These are phyloP conservation scores for Syrista parreyssii DNA, from an alignment of 2,888 invertebrate genomes.

Conservation along the genomic window DNA sequence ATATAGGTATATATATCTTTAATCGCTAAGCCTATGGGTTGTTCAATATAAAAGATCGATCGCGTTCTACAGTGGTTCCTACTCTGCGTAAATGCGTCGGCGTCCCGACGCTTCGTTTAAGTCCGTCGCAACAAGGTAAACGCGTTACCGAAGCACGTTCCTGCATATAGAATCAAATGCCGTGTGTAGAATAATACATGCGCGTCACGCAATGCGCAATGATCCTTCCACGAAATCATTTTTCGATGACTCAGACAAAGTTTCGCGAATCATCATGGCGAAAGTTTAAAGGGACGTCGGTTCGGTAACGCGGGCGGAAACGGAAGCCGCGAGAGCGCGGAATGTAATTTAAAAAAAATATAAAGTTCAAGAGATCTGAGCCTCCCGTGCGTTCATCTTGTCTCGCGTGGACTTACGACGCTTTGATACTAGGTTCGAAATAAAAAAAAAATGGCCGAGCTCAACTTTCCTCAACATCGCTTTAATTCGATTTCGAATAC, in stretches of 20 bases:
- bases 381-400: background rate
- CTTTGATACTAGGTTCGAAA: background rate
- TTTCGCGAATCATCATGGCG: no score
- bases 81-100: background rate
- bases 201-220: background rate
- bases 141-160: background rate
- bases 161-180: background rate
- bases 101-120: background rate
- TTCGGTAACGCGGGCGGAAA: no score
- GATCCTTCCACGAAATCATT: background rate
- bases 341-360: background rate
- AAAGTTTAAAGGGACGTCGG: no score
- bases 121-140: background rate
- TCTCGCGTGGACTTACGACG: background rate
- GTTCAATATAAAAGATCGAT: slow-evolving; percentile 5
- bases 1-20: slow-evolving; percentile 1
- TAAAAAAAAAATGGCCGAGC: background rate
- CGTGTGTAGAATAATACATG: background rate
- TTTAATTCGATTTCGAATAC: background rate
- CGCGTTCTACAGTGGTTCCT: background rate
- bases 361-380: background rate
- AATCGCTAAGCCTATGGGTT: background rate
- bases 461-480: background rate
- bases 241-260: background rate
- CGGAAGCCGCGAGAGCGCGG: background rate